Base-by-base conservation (phyloP, 2,888 invertebrate species). In the Mythimna pallens region DNA sequence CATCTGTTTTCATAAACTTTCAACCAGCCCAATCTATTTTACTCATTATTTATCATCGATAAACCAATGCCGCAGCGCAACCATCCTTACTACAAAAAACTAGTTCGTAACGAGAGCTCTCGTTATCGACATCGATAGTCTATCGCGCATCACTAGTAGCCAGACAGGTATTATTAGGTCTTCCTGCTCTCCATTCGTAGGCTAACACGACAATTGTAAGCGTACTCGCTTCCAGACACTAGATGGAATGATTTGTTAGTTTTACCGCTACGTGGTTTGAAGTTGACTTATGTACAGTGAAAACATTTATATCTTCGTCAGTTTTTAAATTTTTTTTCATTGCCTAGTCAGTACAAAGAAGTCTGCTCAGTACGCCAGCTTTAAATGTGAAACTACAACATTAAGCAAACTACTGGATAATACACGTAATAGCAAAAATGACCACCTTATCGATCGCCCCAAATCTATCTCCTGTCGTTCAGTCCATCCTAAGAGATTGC, bases 111-210 rank as follows among this genome's bases (percentile, higher is more conserved):
- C 87, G 88, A 89, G 88, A 86, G 73, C 87, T 87, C 84, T 86
- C 73, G 78, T 81, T 81, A 73, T 86, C 85, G 86, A 88, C 88
- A 78, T 78, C 82, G 78, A 78, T 86, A 89, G 87, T 87, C 83
- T 80, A 83, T 70, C 62, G 85, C 61, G 36, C 93, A 89, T 92
- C 94, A 89, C 95, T 95, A 93, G 92, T 81, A 55, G 84, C 91
- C 90, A 93, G 94, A 93, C 94, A 90, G 91, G 95, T 95, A 95
- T 94, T 95, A 94, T 95, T 95, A 95, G 94, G 94, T 94, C 94
- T 95, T 95, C 95, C 94, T 94, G 94, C 91, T 93, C 93, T 94
- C 92, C 89, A 92, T 93, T 92, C 91, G 90, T 85, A 83, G 84
- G 83, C 91, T 89, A 91, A 92, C 91, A 91, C 90, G 90, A 92